A percentile compares a stretch with the other conserved stretches of the same genome.
phyloP scores from a whole-genome alignment of 1,140 invertebrate genomes.

The Globodera rostochiensis region DNA sequence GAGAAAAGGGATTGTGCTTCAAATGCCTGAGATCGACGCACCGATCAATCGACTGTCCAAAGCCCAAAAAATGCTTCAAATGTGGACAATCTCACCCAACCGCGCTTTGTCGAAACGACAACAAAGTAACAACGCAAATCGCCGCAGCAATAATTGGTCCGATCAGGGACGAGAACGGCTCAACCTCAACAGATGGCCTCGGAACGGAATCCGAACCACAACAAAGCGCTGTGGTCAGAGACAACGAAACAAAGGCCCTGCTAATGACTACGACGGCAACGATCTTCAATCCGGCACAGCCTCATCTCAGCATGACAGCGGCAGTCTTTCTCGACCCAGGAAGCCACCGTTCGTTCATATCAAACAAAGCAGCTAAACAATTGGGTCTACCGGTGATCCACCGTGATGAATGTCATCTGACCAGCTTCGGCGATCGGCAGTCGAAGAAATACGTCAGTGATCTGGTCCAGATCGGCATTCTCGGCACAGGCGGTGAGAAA shows the following conservation, averaged over 20 bases:
- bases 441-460: slow-evolving; percentile 4
- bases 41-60: neutral
- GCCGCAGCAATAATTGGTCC: neutral
- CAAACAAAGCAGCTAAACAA: neutral
- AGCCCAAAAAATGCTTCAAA: neutral
- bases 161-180: neutral
- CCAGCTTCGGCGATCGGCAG: neutral
- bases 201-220: neutral
- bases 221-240: neutral
- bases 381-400: neutral
- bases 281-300: neutral
- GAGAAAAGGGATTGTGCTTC: neutral
- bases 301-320: neutral
- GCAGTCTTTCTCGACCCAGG: slow-evolving; percentile 7
- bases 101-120: neutral
- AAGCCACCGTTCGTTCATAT: slow-evolving; percentile 1
- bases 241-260: neutral
- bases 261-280: neutral
- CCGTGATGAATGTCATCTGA: neutral
- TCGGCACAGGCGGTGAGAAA: neutral
- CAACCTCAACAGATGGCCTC: neutral
- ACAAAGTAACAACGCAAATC: no score
- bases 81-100: neutral
- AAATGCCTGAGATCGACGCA: neutral
- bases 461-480: neutral